Evolutionary conservation across 2,888 invertebrate species (phyloP), one percentile per base, ranked within the genome.

Genomic region (Lithophane semibrunnea): DNA sequence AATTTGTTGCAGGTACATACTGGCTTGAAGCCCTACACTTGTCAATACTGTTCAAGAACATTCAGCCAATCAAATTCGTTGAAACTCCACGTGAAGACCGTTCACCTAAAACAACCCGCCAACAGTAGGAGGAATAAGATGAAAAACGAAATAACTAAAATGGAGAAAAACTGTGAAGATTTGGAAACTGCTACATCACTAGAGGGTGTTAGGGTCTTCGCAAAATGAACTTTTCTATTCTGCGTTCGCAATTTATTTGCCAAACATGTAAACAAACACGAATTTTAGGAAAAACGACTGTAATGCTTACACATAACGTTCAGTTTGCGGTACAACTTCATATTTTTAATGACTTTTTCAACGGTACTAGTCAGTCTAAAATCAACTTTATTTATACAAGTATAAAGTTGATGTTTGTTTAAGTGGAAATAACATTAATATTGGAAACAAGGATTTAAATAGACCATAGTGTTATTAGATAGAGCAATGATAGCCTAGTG

Each of bases 11-110:
- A 95, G 95, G 94, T 95, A 0, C 96, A 96, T 88, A 95, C 96
- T 0, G 96, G 96, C 0, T 94, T 89, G 0, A 95, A 95, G 75
- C 96, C 96, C 0, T 96, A 95, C 84, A 88, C 87, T 0, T 96
- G 96, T 67, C 92, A 93, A 56, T 91, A 92, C 3, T 96, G 96
- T 73, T 87, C 92, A 0, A 94, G 95, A 69, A 91, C 91, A 0
- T 96, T 96, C 90, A 95, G 92, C 21, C 96, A 96, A 52, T 95
- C 96, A 0, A 95, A 95, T 82, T 95, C 95, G 0, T 77, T 95
- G 13, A 95, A 95, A 73, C 86, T 93, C 0, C 96, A 96, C 87
- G 91, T 95, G 0, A 89, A 90, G 8, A 91, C 94, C 0, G 94
- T 96, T 0, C 96, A 96, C 54, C 77, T 94, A 0, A 95, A 95